A percentile compares a stretch with the other conserved stretches of the same genome.
These are phyloP conservation scores for Cylloceria caligata DNA, from an alignment of 2,888 invertebrate species.

Conservation along the genomic window DNA sequence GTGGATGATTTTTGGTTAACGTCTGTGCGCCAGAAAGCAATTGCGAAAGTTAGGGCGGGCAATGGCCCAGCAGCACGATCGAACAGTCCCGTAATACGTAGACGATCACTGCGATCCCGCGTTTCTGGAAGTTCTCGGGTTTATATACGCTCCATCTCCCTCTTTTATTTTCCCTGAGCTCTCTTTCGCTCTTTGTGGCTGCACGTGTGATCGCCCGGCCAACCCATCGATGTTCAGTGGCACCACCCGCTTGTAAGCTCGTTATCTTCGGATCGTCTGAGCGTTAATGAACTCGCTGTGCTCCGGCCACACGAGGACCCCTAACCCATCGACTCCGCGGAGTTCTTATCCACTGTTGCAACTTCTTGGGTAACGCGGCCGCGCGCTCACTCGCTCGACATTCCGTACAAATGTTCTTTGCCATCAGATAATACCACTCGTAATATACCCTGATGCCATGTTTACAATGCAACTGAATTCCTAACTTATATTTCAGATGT, in stretches of 20 bases:
- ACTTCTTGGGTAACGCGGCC: conserved; percentile 57
- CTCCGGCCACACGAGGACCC: conserved; percentile 54
- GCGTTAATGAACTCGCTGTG: conserved; percentile 78
- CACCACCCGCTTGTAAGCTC: conserved; percentile 74
- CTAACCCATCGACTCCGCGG: conserved; percentile 55
- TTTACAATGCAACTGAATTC: conserved; percentile 48
- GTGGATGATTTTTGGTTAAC: conserved; percentile 44
- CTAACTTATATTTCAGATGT: conserved; percentile 26
- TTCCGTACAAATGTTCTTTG: conserved; percentile 79
- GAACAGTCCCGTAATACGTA: conserved; percentile 14
- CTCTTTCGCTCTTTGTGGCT: conserved; percentile 28
- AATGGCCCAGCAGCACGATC: conserved; percentile 19
- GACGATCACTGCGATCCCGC: conserved; percentile 42
- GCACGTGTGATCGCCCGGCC: conserved; percentile 49
- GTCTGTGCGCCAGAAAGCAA: not conserved
- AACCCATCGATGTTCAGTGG: conserved; percentile 58
- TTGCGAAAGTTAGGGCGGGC: not conserved
- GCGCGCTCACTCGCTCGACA: conserved; percentile 79
- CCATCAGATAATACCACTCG: conserved; percentile 75
- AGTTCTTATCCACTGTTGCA: conserved; percentile 39
- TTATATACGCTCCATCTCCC: conserved; percentile 4
- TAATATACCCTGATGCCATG: conserved; percentile 29
- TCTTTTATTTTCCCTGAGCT: conserved; percentile 18
- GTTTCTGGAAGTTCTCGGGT: conserved; percentile 61
- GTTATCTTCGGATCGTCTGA: conserved; percentile 78